phyloP scores from a whole-genome alignment of 2,797 vertebrate genomes.

The Linurgus olivaceus region DNA sequence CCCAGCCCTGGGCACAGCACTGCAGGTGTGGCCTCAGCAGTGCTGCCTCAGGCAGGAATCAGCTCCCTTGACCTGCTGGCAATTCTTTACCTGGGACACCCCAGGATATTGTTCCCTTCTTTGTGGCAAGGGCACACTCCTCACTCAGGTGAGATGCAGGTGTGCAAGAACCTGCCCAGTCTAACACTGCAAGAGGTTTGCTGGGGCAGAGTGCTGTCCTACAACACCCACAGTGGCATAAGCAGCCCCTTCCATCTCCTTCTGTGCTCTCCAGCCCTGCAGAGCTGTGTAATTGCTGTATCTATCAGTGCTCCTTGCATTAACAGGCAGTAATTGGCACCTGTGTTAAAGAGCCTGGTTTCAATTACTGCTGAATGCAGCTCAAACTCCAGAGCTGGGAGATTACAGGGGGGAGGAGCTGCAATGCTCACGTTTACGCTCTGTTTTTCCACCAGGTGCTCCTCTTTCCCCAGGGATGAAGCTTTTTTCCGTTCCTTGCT shows the following conservation, averaged over 20 bases:
- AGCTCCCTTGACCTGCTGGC: not conserved
- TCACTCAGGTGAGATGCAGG: not conserved
- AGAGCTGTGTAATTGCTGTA: constrained; percentile 1
- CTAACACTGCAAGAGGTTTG: not conserved
- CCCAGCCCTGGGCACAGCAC: not conserved
- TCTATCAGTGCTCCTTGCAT: constrained; percentile 6
- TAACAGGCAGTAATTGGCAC: constrained; percentile 40
- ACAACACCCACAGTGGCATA: not conserved
- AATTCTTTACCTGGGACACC: not conserved
- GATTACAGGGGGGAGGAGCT: not conserved
- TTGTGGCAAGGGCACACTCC: accelerated
- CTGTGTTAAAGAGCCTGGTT: constrained; percentile 37
- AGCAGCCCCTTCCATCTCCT: not conserved
- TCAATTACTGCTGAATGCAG: constrained; percentile 37
- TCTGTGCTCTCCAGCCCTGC: not conserved
- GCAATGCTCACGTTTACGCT: not conserved
- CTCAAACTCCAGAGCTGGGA: not conserved
- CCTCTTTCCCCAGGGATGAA: constrained; percentile 33
- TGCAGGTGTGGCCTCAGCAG: not conserved
- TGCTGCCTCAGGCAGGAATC: not conserved
- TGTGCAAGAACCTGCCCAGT: not conserved
- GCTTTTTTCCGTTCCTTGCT: not conserved
- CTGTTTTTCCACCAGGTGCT: constrained; percentile 51
- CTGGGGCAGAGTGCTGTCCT: not conserved
- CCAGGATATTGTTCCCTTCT: accelerated